Evolutionary conservation across 2,113 vertebrate genomes (phyloP).

Genomic region (Prunella fulvescens): DNA sequence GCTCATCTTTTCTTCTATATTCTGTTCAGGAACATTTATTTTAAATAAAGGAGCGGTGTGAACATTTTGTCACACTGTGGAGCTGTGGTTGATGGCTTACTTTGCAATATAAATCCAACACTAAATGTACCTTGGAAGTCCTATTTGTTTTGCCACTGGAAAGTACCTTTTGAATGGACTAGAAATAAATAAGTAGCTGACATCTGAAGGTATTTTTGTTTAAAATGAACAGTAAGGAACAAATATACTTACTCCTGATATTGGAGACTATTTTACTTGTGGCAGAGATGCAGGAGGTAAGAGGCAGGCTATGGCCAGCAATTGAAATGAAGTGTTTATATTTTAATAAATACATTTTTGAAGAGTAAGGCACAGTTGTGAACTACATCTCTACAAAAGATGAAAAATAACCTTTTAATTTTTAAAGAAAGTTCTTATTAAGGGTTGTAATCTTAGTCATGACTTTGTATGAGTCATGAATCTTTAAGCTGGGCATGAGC

Average conservation of each 20-base stretch:
- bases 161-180: neutral
- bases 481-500: neutral
- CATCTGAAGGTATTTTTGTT: neutral
- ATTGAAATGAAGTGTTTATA: neutral
- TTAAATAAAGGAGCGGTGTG: neutral
- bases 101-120: neutral
- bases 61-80: neutral
- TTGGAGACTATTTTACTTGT: neutral
- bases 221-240: neutral
- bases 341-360: neutral
- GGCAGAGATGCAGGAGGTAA: neutral
- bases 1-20: neutral
- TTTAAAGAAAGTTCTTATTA: neutral
- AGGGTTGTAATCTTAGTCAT: neutral
- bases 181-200: neutral
- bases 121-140: neutral
- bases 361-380: neutral
- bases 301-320: neutral
- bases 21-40: neutral
- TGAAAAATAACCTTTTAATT: neutral
- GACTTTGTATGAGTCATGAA: neutral
- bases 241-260: neutral
- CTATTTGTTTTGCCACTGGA: neutral
- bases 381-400: neutral
- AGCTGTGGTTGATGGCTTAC: neutral